These are phyloP conservation scores for Thrips palmi DNA, from an alignment of 1,140 invertebrate species.

Conservation along the genomic window DNA sequence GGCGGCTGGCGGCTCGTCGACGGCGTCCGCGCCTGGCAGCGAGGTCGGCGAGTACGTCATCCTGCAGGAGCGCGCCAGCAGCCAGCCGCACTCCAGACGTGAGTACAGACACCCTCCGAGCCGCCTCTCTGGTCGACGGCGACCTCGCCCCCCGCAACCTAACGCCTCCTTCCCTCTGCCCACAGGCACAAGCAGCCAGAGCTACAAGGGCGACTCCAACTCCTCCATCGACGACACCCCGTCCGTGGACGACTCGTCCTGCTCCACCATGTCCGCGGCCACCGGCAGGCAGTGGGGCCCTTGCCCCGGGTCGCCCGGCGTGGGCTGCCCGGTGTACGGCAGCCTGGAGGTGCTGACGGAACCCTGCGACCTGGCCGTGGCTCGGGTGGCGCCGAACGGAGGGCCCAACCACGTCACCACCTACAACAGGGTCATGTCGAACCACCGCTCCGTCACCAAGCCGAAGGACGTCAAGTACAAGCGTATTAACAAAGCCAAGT, in stretches of 20 bases:
- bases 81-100: too few species aligned
- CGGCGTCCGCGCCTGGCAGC: conserved; percentile 18
- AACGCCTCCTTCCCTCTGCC: too few species aligned
- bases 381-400: conserved; percentile 16
- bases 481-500: conserved; percentile 75
- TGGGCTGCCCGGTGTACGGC: too few species aligned
- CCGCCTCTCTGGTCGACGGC: too few species aligned
- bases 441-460: conserved; percentile 73
- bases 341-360: conserved; percentile 28
- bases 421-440: conserved; percentile 75
- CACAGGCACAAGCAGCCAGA: too few species aligned
- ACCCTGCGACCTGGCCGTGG: conserved; percentile 21
- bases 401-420: conserved; percentile 40
- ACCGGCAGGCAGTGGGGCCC: too few species aligned
- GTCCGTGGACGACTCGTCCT: neutral
- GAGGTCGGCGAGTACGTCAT: too few species aligned
- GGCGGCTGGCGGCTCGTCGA: conserved; percentile 11
- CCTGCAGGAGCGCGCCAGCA: too few species aligned
- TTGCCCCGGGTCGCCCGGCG: conserved; percentile 23
- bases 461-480: conserved; percentile 82
- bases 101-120: too few species aligned
- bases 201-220: too few species aligned
- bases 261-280: too few species aligned
- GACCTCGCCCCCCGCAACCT: too few species aligned
- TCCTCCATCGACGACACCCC: neutral